A percentile compares a stretch with the other conserved stretches of the same genome.
phyloP scores from a whole-genome alignment of 1,140 invertebrate species.

The Drusus annulatus region DNA sequence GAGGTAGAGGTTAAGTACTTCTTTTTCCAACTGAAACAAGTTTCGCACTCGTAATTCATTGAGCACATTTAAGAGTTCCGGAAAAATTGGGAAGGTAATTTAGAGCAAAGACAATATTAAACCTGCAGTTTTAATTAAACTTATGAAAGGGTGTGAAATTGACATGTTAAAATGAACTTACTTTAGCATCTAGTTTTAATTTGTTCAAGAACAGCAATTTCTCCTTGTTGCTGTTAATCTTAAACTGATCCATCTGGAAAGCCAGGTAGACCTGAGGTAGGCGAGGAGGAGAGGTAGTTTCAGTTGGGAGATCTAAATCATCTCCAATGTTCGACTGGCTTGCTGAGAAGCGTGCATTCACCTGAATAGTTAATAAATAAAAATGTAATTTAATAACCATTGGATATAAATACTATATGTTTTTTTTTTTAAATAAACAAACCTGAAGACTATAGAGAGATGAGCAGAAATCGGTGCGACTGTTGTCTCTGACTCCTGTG shows the following conservation, averaged over 20 bases:
- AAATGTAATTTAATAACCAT: neutral
- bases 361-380: conserved; percentile 53
- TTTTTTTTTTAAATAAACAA: neutral
- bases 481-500: conserved; percentile 77
- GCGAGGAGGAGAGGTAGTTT: conserved; percentile 61
- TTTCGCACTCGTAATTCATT: conserved; percentile 23
- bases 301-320: conserved; percentile 53
- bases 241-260: conserved; percentile 77
- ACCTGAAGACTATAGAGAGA: conserved; percentile 68
- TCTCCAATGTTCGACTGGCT: conserved; percentile 52
- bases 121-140: too few relatives aligned
- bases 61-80: too few relatives aligned
- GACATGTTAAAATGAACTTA: too few relatives aligned
- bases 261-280: conserved; percentile 76
- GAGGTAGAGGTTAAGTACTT: conserved; percentile 77
- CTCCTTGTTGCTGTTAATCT: conserved; percentile 74
- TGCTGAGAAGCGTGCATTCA: conserved; percentile 70
- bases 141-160: neutral
- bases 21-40: conserved; percentile 75
- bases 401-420: too few relatives aligned
- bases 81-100: too few relatives aligned
- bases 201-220: conserved; percentile 78
- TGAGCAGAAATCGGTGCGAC: conserved; percentile 64
- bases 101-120: too few relatives aligned
- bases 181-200: conserved; percentile 82